Evolutionary conservation across 2,797 vertebrate genomes (phyloP).

Genomic region (Chromis chromis): DNA sequence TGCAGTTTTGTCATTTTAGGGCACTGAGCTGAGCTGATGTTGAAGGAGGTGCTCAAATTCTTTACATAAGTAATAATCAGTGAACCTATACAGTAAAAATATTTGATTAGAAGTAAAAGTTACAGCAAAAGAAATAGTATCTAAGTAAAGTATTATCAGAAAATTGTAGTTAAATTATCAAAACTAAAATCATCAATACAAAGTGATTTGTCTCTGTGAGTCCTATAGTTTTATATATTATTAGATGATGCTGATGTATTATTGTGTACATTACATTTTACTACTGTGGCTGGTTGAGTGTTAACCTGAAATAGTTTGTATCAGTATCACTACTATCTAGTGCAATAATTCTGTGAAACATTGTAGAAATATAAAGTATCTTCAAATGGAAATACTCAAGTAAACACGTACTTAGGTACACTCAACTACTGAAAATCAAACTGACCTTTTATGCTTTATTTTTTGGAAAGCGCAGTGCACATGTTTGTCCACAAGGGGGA

Average conservation of each 20-base stretch:
- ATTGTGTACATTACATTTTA: neutral
- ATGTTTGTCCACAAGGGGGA: constrained; percentile 69
- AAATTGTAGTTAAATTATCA: neutral
- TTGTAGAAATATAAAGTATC: neutral
- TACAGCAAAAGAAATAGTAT: neutral
- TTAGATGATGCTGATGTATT: neutral
- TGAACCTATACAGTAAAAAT: neutral
- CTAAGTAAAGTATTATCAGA: neutral
- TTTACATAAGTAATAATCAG: neutral
- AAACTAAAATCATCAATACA: neutral
- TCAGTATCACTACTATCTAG: too few species aligned
- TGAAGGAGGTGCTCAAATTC: too few species aligned
- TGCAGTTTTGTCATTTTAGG: neutral
- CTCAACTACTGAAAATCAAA: neutral
- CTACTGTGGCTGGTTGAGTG: neutral
- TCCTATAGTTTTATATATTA: neutral
- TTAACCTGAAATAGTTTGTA: too few species aligned
- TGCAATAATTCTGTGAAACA: too few species aligned
- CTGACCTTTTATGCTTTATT: neutral
- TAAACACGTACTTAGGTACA: neutral
- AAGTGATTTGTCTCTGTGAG: neutral
- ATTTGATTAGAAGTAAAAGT: neutral
- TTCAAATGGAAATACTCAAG: neutral
- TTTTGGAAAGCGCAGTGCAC: constrained; percentile 1
- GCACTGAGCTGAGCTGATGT: neutral